These are phyloP conservation scores for Thysanoteuthis rhombus DNA, from an alignment of 2,888 invertebrate species.

Conservation along the genomic window DNA sequence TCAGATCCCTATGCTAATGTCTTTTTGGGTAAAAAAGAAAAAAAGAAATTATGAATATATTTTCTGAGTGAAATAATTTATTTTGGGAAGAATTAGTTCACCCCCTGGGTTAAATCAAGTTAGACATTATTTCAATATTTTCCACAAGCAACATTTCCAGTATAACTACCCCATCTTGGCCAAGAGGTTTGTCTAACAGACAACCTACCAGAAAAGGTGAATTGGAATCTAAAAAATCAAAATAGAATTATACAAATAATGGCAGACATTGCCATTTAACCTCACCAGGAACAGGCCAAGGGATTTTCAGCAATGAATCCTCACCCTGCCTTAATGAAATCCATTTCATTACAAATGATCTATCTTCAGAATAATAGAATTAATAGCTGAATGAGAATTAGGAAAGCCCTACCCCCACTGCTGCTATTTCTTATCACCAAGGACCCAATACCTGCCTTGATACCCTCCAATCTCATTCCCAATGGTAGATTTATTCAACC, in stretches of 20 bases:
- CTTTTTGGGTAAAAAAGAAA: background rate
- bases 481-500: constrained; percentile 12
- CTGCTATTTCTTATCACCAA: background rate
- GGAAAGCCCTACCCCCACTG: background rate
- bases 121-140: background rate
- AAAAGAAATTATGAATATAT: background rate
- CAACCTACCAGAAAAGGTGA: background rate
- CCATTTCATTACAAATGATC: constrained; percentile 12
- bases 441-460: background rate
- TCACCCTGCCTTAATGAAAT: background rate
- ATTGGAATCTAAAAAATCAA: background rate
- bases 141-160: background rate
- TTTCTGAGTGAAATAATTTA: background rate
- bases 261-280: constrained; percentile 12
- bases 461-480: background rate
- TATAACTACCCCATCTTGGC: background rate
- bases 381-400: constrained; percentile 12
- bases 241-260: background rate
- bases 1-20: background rate
- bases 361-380: background rate
- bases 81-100: background rate
- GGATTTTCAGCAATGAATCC: constrained; percentile 12
- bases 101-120: background rate
- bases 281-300: background rate
- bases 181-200: background rate